These are phyloP conservation scores for Scyliorhinus canicula DNA, from an alignment of 2,797 vertebrate species.

Conservation along the genomic window DNA sequence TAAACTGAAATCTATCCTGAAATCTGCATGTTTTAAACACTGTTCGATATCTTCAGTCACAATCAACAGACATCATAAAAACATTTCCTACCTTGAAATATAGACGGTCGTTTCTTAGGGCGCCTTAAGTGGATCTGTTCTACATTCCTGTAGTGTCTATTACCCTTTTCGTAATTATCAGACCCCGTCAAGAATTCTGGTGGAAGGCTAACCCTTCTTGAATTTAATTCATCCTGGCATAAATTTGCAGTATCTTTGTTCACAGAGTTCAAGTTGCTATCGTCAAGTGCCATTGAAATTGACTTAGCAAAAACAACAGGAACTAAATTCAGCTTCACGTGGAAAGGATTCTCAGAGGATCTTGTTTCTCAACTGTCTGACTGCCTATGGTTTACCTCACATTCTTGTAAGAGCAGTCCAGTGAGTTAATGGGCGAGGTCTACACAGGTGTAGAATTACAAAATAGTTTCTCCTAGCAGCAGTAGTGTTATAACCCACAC, in stretches of 20 bases:
- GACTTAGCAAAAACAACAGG: conserved; percentile 47
- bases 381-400: conserved; percentile 52
- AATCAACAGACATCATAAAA: conserved; percentile 35
- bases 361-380: conserved; percentile 41
- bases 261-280: conserved; percentile 61
- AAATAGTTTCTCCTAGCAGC: conserved; percentile 67
- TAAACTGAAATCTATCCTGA: not conserved
- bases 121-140: conserved; percentile 65
- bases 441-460: conserved; percentile 83
- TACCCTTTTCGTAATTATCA: conserved; percentile 74
- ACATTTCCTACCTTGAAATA: conserved; percentile 83
- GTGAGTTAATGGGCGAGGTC: conserved; percentile 68
- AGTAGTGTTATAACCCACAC: too few relatives aligned
- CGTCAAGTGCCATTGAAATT: conserved; percentile 70
- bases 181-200: conserved; percentile 69
- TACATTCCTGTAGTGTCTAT: conserved; percentile 64
- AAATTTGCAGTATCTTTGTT: conserved; percentile 58
- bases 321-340: conserved; percentile 39
- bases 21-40: not conserved
- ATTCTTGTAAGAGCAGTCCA: conserved; percentile 71
- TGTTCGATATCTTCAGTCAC: not conserved
- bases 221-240: conserved; percentile 51
- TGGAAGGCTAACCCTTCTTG: conserved; percentile 62
- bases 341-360: conserved; percentile 45
- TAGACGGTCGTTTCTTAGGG: conserved; percentile 79